phyloP scores from a whole-genome alignment of 2,113 vertebrate genomes.

The Paratilapia polleni region DNA sequence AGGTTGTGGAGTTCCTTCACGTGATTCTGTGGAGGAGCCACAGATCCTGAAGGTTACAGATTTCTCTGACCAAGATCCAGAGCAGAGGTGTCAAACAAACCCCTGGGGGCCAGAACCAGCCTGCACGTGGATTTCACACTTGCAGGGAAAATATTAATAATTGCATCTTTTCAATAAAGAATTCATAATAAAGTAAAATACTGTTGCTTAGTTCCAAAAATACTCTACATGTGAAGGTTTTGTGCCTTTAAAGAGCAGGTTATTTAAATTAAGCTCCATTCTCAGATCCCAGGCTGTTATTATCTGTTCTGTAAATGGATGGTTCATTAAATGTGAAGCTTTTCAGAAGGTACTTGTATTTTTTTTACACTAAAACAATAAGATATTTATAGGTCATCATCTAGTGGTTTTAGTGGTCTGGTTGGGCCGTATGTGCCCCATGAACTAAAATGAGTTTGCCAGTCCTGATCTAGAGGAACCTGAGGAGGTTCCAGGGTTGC shows the following conservation, averaged over 20 bases:
- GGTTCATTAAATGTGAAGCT: background rate
- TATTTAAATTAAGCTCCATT: too few relatives aligned
- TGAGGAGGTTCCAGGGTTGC: background rate
- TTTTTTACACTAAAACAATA: background rate
- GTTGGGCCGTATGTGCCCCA: background rate
- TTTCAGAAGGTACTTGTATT: background rate
- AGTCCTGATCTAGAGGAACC: too few relatives aligned
- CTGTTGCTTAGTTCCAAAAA: too few relatives aligned
- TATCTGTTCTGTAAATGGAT: too few relatives aligned
- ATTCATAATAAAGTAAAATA: background rate
- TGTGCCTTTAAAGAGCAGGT: background rate
- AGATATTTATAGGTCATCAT: background rate
- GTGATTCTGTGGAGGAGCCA: too few relatives aligned
- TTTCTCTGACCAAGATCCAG: background rate
- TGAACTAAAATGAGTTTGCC: too few relatives aligned
- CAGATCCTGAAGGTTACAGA: background rate
- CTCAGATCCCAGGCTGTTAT: too few relatives aligned
- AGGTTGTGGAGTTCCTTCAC: too few relatives aligned
- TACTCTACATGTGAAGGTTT: background rate
- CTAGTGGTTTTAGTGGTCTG: rapidly evolving
- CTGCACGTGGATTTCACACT: too few relatives aligned
- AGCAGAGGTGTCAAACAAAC: background rate
- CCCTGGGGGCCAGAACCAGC: too few relatives aligned
- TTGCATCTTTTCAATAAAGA: background rate
- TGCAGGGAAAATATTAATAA: too few relatives aligned